phyloP scores from a whole-genome alignment of 2,888 invertebrate genomes.

The Bellardia pandia region DNA sequence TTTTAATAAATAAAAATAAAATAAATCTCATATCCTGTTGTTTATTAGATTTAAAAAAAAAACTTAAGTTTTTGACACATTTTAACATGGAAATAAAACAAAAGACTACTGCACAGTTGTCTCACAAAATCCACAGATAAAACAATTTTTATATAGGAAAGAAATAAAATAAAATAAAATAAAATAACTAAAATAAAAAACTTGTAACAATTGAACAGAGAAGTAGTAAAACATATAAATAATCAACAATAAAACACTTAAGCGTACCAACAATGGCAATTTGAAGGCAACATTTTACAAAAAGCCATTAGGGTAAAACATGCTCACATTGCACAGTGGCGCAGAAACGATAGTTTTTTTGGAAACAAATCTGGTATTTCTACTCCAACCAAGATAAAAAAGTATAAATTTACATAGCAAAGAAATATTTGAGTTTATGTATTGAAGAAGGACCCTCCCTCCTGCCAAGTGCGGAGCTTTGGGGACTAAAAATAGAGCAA shows the following conservation, averaged over 20 bases:
- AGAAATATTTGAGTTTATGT: no score
- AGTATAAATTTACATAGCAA: no score
- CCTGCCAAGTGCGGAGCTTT: no score
- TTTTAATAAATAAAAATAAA: neutral
- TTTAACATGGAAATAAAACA: neutral
- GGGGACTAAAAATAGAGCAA: no score
- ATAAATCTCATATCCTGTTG: neutral
- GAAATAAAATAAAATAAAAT: no score
- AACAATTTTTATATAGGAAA: neutral
- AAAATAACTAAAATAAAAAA: neutral
- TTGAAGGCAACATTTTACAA: neutral
- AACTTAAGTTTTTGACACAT: slow-evolving; percentile 1
- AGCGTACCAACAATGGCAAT: neutral
- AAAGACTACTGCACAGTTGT: neutral
- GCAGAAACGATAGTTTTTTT: no score
- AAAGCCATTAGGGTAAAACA: no score
- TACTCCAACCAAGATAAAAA: no score
- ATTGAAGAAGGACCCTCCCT: no score
- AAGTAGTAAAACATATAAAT: neutral
- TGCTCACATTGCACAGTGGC: no score
- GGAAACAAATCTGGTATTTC: no score
- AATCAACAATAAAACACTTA: neutral
- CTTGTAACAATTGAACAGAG: neutral
- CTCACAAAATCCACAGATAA: neutral
- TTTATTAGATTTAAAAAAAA: neutral